Percentiles rank a stretch among this genome's conserved stretches.
phyloP scores from a whole-genome alignment of 1,140 invertebrate genomes.

The Colletes gigas region DNA sequence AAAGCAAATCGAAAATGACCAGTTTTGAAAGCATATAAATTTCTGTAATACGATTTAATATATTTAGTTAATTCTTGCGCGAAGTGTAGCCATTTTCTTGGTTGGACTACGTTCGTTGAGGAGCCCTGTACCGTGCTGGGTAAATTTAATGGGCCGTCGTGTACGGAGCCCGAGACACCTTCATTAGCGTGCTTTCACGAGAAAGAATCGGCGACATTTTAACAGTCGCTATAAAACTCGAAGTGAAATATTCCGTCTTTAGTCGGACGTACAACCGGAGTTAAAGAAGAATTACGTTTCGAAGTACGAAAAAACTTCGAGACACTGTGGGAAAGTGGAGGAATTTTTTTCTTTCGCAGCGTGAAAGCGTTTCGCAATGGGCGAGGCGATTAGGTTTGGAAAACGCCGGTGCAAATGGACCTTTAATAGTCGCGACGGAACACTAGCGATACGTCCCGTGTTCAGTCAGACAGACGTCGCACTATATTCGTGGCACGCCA shows the following conservation, averaged over 20 bases:
- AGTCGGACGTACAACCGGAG: not conserved
- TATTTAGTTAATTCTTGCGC: too few species aligned
- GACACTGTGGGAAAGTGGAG: too few species aligned
- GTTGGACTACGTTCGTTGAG: too few species aligned
- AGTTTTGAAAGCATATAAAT: too few species aligned
- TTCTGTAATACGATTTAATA: too few species aligned
- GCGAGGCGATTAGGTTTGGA: too few species aligned
- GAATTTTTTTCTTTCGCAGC: too few species aligned
- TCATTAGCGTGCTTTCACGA: not conserved
- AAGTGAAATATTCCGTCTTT: not conserved
- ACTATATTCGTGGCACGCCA: not conserved
- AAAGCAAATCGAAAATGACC: too few species aligned
- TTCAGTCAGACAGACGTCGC: conserved; percentile 3
- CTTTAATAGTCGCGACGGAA: not conserved
- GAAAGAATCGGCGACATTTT: not conserved
- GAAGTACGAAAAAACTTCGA: too few species aligned
- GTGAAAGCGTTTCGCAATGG: too few species aligned
- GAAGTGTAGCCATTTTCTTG: too few species aligned
- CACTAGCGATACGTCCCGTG: not conserved
- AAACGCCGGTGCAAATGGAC: not conserved
- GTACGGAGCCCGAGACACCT: not conserved
- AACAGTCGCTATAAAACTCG: not conserved
- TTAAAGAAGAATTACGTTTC: not conserved
- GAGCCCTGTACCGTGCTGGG: too few species aligned
- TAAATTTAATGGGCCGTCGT: not conserved